Evolutionary conservation across 2,113 vertebrate genomes (phyloP), one percentile per base, ranked within the genome.

Genomic region (Oreochromis aureus): DNA sequence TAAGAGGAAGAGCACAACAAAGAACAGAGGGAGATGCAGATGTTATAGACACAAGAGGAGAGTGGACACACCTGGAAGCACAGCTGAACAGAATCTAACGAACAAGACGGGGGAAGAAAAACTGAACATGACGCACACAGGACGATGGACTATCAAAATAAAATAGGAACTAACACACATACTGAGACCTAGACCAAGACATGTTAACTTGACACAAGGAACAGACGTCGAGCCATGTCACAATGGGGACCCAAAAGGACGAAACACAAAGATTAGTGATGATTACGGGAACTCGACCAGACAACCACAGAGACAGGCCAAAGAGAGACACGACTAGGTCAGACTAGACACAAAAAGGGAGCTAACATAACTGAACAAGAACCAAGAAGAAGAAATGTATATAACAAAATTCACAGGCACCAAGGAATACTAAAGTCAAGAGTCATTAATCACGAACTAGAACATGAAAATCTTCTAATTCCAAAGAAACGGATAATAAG

Each of bases 101-200:
- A 56, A 56, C 22, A 66, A 66, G 19, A 66, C 10, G 12, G 19
- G 18, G 61, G 61, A 22, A 66, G 34, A 66, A 66, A 66, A 66
- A 66, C 61, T 66, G 32, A 12, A 39, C 34, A 39, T 39, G 61
- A 66, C 1, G 1, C n/a, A 22, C 19, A 13, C 61, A 66, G n/a
- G 19, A 66, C 10, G 0, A 39, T 3, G 3, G 36, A 13, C 34
- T 8, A 39, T 66, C 61, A 66, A 39, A 39, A 66, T 8, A 39
- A 66, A 66, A 66, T 22, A 39, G 4, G 61, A 66, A 22, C 0
- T 66, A 22, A 22, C 61, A 5, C 34, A 39, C 0, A 66, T 66
- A 66, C 34, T 66, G 34, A 66, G 34, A 66, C 39, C 61, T 34
- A 66, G 34, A 66, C 34, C 39, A 66, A 66, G 19, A 66, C 61